phyloP scores from a whole-genome alignment of 1,140 invertebrate species.

The Plodia interpunctella region DNA sequence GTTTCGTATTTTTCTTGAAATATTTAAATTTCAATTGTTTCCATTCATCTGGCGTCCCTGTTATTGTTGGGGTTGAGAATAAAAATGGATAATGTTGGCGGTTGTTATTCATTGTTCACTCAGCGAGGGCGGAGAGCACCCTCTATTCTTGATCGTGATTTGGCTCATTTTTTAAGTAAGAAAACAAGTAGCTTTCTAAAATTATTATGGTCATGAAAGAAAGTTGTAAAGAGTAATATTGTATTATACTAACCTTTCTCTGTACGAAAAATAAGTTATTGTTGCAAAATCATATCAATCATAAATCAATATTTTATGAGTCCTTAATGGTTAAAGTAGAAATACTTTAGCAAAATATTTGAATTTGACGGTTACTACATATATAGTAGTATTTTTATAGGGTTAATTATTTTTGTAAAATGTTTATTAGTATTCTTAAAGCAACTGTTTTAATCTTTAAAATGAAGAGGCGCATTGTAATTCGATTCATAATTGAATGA shows the following conservation, averaged over 20 bases:
- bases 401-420: too few species aligned
- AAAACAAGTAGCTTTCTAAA: constrained; percentile 45
- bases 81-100: constrained; percentile 66
- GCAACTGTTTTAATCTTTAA: too few species aligned
- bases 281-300: neutral
- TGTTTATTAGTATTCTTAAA: too few species aligned
- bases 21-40: constrained; percentile 65
- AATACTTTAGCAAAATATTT: too few species aligned
- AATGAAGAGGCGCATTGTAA: too few species aligned
- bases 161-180: constrained; percentile 68
- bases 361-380: too few species aligned
- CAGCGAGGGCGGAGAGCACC: constrained; percentile 31
- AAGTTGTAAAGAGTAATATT: constrained; percentile 30
- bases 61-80: constrained; percentile 53
- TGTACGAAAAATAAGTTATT: constrained; percentile 7
- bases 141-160: constrained; percentile 59
- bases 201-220: constrained; percentile 30
- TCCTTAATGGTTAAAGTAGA: too few species aligned
- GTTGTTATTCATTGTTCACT: constrained; percentile 70
- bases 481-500: neutral
- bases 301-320: neutral
- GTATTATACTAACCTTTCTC: constrained; percentile 27
- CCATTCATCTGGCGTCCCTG: constrained; percentile 48
- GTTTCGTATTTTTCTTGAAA: constrained; percentile 45
- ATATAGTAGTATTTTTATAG: too few species aligned